These are phyloP conservation scores for Amiota mariae DNA, from an alignment of 2,888 invertebrate species.

Conservation along the genomic window DNA sequence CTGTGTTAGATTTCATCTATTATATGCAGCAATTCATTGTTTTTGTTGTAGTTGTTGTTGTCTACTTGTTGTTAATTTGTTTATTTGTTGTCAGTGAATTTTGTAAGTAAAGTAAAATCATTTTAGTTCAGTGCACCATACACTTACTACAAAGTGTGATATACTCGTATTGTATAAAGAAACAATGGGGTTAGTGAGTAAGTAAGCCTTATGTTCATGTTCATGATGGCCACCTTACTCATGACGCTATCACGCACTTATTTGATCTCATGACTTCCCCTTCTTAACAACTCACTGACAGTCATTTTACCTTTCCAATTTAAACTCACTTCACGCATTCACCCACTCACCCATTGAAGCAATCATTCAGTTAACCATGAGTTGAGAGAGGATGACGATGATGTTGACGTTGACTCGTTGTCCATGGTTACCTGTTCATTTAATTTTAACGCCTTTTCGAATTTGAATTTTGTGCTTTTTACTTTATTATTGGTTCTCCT, in stretches of 20 bases:
- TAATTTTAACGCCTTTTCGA: constrained; percentile 29
- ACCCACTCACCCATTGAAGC: not conserved
- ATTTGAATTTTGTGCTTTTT: constrained; percentile 13
- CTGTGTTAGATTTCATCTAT: too few species aligned
- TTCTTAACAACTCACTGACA: too few species aligned
- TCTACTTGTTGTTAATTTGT: not conserved
- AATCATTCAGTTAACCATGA: not conserved
- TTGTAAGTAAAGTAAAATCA: too few species aligned
- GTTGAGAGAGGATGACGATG: too few species aligned
- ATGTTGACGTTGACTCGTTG: not conserved
- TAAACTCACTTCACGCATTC: not conserved
- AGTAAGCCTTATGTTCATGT: too few species aligned
- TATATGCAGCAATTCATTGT: constrained; percentile 1
- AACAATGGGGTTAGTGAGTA: too few species aligned
- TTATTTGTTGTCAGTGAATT: not conserved
- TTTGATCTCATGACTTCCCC: not conserved
- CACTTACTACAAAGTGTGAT: too few species aligned
- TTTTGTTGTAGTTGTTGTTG: not conserved
- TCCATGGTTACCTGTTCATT: constrained; percentile 27
- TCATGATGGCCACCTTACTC: not conserved
- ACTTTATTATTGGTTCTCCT: not conserved
- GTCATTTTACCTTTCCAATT: too few species aligned
- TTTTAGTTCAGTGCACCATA: too few species aligned
- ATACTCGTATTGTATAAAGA: too few species aligned
- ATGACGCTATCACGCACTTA: not conserved